Evolutionary conservation across 2,113 vertebrate species (phyloP).

Genomic region (Chinchilla lanigera): DNA sequence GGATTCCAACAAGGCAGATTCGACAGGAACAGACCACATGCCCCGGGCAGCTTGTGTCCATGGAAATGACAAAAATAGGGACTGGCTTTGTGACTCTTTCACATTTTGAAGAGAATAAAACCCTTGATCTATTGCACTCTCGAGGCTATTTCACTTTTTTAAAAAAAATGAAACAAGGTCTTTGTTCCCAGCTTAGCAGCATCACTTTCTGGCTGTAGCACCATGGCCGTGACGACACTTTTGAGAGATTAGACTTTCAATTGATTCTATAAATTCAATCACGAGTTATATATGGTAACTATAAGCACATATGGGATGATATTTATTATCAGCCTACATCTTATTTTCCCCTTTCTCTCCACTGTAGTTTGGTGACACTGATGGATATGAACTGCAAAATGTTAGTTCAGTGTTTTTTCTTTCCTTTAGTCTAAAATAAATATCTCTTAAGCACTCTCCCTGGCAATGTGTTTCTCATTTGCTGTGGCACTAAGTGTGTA

Average conservation of each 20-base stretch:
- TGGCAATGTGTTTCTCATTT: constrained; percentile 86
- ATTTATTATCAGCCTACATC: constrained; percentile 70
- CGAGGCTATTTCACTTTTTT: not conserved
- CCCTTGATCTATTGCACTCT: not conserved
- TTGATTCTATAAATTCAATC: constrained; percentile 48
- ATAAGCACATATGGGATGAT: constrained; percentile 66
- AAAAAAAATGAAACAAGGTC: not conserved
- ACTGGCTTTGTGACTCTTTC: constrained; percentile 11
- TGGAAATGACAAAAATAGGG: not conserved
- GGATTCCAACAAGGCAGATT: constrained; percentile 18
- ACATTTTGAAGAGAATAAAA: not conserved
- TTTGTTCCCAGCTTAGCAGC: constrained; percentile 21
- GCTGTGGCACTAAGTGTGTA: constrained; percentile 84
- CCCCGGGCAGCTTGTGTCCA: not conserved
- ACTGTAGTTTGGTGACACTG: constrained; percentile 48
- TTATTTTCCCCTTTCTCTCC: constrained; percentile 63
- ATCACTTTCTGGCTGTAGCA: not conserved
- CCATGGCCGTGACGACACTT: not conserved
- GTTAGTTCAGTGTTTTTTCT: constrained; percentile 75
- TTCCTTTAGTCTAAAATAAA: constrained; percentile 84
- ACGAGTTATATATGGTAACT: not conserved
- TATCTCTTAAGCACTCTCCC: constrained; percentile 69
- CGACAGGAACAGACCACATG: not conserved
- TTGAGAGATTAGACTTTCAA: constrained; percentile 31
- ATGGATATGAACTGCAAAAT: constrained; percentile 31